phyloP scores from a whole-genome alignment of 2,888 invertebrate genomes.

The Gandaritis pyraliata region DNA sequence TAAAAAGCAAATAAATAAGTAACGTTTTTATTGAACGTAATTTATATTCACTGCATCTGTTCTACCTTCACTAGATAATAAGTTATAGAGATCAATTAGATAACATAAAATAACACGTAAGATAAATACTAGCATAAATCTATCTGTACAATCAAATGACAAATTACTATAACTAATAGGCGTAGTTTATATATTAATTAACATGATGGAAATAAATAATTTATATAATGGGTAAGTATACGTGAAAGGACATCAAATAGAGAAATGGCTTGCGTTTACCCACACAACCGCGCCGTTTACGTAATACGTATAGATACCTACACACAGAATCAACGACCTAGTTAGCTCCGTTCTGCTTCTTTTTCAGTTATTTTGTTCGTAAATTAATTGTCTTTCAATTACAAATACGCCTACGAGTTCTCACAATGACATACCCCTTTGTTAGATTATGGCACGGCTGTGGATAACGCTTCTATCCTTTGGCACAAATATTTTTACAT shows the following conservation, averaged over 20 bases:
- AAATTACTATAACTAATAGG: constrained; percentile 51
- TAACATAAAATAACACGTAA: constrained; percentile 60
- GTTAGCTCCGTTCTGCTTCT: too few relatives aligned
- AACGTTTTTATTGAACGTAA: constrained; percentile 83
- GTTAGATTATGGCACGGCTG: background rate
- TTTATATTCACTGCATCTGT: constrained; percentile 76
- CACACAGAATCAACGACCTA: too few relatives aligned
- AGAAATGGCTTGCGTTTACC: constrained; percentile 11
- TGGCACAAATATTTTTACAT: constrained; percentile 36
- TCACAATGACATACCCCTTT: too few relatives aligned
- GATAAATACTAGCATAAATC: constrained; percentile 46
- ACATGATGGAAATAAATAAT: constrained; percentile 41
- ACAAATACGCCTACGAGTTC: too few relatives aligned
- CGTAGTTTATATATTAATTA: constrained; percentile 40
- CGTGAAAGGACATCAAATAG: constrained; percentile 28
- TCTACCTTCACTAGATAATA: constrained; percentile 63
- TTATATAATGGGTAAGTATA: constrained; percentile 37
- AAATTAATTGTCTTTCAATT: too few relatives aligned
- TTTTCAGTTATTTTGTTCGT: too few relatives aligned
- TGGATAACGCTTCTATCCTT: constrained; percentile 13
- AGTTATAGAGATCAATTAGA: constrained; percentile 57
- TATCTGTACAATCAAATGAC: constrained; percentile 60
- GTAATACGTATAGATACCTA: too few relatives aligned
- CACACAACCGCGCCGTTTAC: background rate
- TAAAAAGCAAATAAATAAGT: constrained; percentile 61